These are phyloP conservation scores for Chorisops tibialis DNA, from an alignment of 2,888 invertebrate genomes.

Conservation along the genomic window DNA sequence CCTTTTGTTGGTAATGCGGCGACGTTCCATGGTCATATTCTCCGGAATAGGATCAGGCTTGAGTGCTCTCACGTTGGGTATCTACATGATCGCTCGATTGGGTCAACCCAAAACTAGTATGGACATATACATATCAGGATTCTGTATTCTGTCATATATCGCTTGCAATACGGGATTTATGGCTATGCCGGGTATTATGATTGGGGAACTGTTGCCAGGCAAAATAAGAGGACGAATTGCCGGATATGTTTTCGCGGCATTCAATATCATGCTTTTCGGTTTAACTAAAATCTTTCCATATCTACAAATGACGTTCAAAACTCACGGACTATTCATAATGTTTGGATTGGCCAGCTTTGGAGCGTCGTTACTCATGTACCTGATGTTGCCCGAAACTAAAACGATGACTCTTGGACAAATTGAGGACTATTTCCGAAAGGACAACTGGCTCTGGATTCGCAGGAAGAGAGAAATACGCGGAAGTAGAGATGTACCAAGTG, in stretches of 20 bases:
- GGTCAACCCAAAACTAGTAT: conserved; percentile 43
- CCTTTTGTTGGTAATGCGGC: conserved; percentile 61
- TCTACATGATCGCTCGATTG: conserved; percentile 52
- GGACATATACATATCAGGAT: conserved; percentile 49
- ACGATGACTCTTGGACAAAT: conserved; percentile 68
- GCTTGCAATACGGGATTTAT: conserved; percentile 73
- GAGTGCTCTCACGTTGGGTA: conserved; percentile 61
- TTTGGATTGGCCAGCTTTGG: conserved; percentile 64
- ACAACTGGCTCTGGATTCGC: conserved; percentile 59
- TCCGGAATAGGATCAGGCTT: conserved; percentile 67
- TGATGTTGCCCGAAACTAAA: conserved; percentile 72
- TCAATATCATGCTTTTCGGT: conserved; percentile 66
- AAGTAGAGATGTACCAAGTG: too few species aligned
- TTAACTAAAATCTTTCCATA: conserved; percentile 69
- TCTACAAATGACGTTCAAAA: conserved; percentile 59
- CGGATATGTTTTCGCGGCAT: conserved; percentile 68
- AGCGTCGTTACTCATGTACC: conserved; percentile 63
- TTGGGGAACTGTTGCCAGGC: conserved; percentile 71
- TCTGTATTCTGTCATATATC: conserved; percentile 65
- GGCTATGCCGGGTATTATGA: conserved; percentile 71
- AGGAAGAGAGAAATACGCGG: not conserved
- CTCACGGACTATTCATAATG: conserved; percentile 67
- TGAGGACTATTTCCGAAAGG: conserved; percentile 72
- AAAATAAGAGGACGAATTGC: conserved; percentile 71
- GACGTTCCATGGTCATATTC: conserved; percentile 63